These are phyloP conservation scores for Furcula furcula DNA, from an alignment of 2,888 invertebrate genomes.

Conservation along the genomic window DNA sequence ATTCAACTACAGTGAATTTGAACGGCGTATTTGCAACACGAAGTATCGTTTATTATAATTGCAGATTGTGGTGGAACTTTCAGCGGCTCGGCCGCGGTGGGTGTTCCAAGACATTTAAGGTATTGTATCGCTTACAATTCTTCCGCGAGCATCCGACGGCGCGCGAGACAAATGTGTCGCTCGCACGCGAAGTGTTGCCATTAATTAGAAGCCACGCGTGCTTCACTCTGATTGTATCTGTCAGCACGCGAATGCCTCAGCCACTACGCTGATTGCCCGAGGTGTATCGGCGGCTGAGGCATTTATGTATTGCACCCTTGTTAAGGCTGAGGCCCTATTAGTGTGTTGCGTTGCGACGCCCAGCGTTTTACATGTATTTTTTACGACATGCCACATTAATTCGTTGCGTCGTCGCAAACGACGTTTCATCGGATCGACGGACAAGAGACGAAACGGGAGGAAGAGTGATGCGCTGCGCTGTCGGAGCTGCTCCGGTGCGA, in stretches of 20 bases:
- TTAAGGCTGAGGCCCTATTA: no score
- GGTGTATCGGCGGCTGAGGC: no score
- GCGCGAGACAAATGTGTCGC: slow-evolving; percentile 67
- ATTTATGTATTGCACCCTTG: no score
- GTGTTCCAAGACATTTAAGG: slow-evolving; percentile 73
- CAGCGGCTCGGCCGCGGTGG: slow-evolving; percentile 50
- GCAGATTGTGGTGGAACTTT: slow-evolving; percentile 56
- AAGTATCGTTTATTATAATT: slow-evolving; percentile 66
- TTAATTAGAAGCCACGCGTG: slow-evolving; percentile 71
- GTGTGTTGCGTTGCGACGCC: no score
- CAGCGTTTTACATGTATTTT: no score
- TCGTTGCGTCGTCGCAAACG: no score
- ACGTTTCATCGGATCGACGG: no score
- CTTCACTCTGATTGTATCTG: slow-evolving; percentile 68
- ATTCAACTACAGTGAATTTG: slow-evolving; percentile 40
- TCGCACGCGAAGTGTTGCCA: slow-evolving; percentile 68
- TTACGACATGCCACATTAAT: no score
- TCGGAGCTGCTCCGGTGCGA: no score
- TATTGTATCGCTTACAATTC: slow-evolving; percentile 76
- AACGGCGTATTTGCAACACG: slow-evolving; percentile 49
- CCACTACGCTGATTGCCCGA: slow-evolving; percentile 18
- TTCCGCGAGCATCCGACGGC: slow-evolving; percentile 72
- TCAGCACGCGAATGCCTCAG: slow-evolving; percentile 67
- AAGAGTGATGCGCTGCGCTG: no score
- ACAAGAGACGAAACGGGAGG: no score